Conservation (phyloP, 2,797 vertebrate genomes). For the Coccyzus lansbergi region DNA sequence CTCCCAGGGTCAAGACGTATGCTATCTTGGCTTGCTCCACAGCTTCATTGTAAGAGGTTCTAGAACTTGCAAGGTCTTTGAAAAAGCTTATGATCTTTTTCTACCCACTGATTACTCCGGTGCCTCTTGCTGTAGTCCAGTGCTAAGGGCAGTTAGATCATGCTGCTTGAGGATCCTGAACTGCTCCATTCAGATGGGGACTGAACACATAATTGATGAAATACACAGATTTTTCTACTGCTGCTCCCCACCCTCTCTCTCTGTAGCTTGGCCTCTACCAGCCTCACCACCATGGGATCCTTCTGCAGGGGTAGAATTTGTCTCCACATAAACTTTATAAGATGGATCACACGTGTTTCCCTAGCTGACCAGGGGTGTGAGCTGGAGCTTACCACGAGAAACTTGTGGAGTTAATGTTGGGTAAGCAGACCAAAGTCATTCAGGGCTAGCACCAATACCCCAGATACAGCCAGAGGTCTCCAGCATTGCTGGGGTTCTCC, state of each 20-base stretch:
- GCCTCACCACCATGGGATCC: background rate
- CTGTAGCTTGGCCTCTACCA: background rate
- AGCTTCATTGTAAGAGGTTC: background rate
- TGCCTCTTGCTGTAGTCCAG: background rate
- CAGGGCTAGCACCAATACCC: background rate
- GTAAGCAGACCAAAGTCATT: background rate
- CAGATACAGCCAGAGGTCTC: background rate
- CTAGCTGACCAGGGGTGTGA: background rate
- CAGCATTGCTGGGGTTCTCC: background rate
- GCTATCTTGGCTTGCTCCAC: background rate
- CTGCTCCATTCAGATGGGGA: background rate
- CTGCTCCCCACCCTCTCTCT: background rate
- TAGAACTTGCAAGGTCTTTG: background rate
- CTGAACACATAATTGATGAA: background rate
- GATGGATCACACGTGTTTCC: fast-evolving
- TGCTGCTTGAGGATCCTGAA: background rate
- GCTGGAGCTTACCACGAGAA: background rate
- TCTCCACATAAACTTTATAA: background rate
- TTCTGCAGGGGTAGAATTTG: background rate
- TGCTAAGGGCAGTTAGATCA: background rate
- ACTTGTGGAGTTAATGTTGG: background rate
- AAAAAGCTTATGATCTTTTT: background rate
- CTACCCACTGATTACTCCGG: background rate
- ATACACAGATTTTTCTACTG: background rate
- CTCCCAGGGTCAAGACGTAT: background rate